Evolutionary conservation across 1,140 invertebrate species (phyloP).

Genomic region (Sarcophaga bullata): DNA sequence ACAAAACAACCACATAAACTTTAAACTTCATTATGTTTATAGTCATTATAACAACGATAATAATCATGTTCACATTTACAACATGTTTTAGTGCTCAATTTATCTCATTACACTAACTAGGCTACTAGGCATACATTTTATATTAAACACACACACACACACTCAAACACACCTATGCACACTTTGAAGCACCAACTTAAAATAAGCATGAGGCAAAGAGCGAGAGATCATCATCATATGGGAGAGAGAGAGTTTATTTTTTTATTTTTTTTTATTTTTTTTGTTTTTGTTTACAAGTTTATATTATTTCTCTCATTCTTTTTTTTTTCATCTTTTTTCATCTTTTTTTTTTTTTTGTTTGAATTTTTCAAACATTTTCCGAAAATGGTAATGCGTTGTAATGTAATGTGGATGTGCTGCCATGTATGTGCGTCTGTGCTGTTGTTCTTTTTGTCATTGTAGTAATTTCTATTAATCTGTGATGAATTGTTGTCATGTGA

Average conservation of each 20-base stretch:
- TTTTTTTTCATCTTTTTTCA: neutral
- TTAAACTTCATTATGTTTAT: neutral
- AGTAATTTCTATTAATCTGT: conserved; percentile 25
- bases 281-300: neutral
- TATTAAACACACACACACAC: neutral
- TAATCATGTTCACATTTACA: neutral
- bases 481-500: conserved; percentile 44
- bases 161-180: no score
- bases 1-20: neutral
- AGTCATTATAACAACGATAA: neutral
- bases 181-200: no score
- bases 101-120: neutral
- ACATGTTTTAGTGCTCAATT: neutral
- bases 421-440: neutral
- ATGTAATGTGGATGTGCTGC: no score
- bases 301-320: no score
- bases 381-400: neutral
- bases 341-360: neutral
- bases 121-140: neutral
- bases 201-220: neutral
- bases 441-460: neutral
- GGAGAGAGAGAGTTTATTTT: no score
- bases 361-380: neutral
- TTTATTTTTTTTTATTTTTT: neutral
- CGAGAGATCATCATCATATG: neutral